phyloP scores from a whole-genome alignment of 2,888 invertebrate genomes.

The Gnatocerus cornutus region DNA sequence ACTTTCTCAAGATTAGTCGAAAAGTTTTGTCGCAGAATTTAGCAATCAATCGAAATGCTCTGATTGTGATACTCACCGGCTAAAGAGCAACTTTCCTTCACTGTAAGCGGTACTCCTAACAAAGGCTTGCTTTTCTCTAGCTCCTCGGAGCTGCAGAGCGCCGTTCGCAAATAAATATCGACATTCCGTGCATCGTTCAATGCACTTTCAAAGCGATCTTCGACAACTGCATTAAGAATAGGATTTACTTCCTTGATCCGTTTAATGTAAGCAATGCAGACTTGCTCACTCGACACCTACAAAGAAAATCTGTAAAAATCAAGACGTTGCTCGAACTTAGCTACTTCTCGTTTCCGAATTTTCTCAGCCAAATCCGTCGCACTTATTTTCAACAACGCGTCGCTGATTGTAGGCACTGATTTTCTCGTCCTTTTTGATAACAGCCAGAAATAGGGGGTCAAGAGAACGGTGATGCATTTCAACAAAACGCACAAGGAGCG shows the following conservation, averaged over 20 bases:
- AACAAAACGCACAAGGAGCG: constrained; percentile 39
- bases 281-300: constrained; percentile 75
- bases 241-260: constrained; percentile 86
- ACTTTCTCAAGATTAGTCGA: too few species aligned
- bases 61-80: constrained; percentile 73
- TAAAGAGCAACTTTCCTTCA: constrained; percentile 86
- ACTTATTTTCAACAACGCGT: constrained; percentile 80
- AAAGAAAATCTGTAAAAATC: constrained; percentile 17
- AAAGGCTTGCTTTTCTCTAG: constrained; percentile 75
- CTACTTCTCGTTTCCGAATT: constrained; percentile 82
- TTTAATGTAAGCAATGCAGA: constrained; percentile 82
- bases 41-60: neutral
- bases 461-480: constrained; percentile 45
- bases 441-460: constrained; percentile 49
- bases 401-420: constrained; percentile 79
- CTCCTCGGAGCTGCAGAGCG: constrained; percentile 49
- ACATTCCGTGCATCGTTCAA: constrained; percentile 81
- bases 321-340: neutral
- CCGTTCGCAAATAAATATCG: constrained; percentile 71
- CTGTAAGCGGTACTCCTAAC: constrained; percentile 86
- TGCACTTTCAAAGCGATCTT: constrained; percentile 84
- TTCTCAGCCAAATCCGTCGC: constrained; percentile 81
- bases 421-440: constrained; percentile 61
- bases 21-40: too few species aligned
- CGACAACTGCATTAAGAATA: constrained; percentile 85